Base-by-base conservation (phyloP, 2,113 vertebrate genomes). In the Stictonetta naevosa region DNA sequence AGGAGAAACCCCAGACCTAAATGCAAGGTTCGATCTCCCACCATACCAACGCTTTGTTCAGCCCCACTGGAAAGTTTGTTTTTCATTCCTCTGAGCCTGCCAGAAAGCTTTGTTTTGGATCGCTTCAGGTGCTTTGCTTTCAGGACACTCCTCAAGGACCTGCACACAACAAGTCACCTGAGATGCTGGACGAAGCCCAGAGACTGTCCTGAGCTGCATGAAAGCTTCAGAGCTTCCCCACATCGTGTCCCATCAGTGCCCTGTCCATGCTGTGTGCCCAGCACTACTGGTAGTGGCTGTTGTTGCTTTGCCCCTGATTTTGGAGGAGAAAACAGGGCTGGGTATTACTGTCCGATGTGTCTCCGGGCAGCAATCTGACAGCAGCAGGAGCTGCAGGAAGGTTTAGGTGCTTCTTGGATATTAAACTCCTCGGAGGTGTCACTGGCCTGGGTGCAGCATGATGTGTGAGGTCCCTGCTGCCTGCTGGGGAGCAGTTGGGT, bases 111-210 rank as follows among this genome's bases (percentile, higher is more conserved):
- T 91, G 67, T 42, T 96, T 88, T 69, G 50, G 63, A 76, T 90
- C 93, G 86, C 85, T 76, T 77, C 44, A 50, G 82, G 53, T 58
- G 25, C 53, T 92, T 92, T 84, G 38, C 63, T 88, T 83, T 66
- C 68, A 86, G 90, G 85, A 50, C 76, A 63, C 55, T 85, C 55
- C 68, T 94, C 82, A 93, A 93, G 83, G 83, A 88, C 67, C 79
- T 74, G 55, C 48, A 85, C 10, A 44, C 79, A 60, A 42, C 1
- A 6, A 73, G 75, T 88, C 85, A 92, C 42, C 84, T 92, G 60
- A 79, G 53, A 48, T 23, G 36, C 8, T 58, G 72, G 8, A 42
- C 36, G 34, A 13, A 66, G 74, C 56, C 60, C n/a, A 29, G 34
- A 74, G 13, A 50, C 40, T 90, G 26, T 11, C 5, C 38, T 26